Conservation (phyloP, 2,888 invertebrate species). For the Thecocarcelia acutangulata region DNA sequence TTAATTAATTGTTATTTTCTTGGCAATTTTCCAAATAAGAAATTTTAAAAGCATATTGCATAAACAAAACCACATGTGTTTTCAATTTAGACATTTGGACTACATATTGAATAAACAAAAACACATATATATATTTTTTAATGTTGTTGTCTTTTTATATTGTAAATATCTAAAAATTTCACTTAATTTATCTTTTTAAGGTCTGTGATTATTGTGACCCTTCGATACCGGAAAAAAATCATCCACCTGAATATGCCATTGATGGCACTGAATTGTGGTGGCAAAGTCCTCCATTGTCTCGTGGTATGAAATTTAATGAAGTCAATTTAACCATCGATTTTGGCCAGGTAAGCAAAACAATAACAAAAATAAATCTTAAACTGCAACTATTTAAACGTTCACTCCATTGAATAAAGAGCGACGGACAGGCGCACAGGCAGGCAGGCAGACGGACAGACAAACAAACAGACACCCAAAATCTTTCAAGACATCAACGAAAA, state of each 20-base stretch:
- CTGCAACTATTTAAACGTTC: constrained; percentile 40
- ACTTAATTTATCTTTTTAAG: constrained; percentile 82
- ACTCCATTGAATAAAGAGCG: constrained; percentile 39
- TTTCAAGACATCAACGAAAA: constrained; percentile 52
- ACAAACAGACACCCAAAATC: constrained; percentile 46
- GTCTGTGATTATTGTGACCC: constrained; percentile 96
- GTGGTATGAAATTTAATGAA: constrained; percentile 98
- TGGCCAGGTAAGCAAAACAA: constrained; percentile 89
- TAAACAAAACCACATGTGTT: no score
- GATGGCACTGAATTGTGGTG: constrained; percentile 99
- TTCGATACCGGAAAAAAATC: constrained; percentile 87
- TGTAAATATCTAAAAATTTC: constrained; percentile 40
- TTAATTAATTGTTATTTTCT: no score
- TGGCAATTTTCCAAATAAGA: no score
- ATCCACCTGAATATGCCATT: constrained; percentile 95
- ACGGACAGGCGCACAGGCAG: no score
- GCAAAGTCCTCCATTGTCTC: constrained; percentile 98
- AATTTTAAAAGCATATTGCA: no score
- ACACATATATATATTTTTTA: constrained; percentile 47
- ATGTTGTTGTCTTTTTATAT: background rate
- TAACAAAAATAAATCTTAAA: constrained; percentile 23
- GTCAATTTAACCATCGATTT: constrained; percentile 98
- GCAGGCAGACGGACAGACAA: no score
- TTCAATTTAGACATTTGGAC: no score
- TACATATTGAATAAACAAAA: background rate